These are phyloP conservation scores for Trichopoda pennipes DNA, from an alignment of 2,888 invertebrate genomes.

Conservation along the genomic window DNA sequence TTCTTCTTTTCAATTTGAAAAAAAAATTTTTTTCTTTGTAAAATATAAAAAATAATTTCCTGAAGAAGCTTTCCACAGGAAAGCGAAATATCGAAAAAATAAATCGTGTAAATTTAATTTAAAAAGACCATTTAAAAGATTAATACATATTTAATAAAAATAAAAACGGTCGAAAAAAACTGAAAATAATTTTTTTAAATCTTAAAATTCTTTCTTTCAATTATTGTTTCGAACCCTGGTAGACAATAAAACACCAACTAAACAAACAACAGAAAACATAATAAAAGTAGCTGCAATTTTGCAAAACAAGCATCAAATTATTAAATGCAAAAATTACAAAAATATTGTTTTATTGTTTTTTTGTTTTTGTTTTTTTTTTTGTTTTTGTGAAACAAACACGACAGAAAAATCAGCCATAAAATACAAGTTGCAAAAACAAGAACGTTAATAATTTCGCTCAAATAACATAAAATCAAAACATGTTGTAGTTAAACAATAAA, in stretches of 20 bases:
- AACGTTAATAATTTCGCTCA: constrained; percentile 58
- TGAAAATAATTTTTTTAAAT: too few species aligned
- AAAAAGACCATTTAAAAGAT: too few species aligned
- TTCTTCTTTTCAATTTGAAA: too few species aligned
- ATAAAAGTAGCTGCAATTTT: constrained; percentile 32
- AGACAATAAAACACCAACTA: neutral
- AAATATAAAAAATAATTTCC: too few species aligned
- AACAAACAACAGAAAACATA: neutral
- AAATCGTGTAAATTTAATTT: too few species aligned
- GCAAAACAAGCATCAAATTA: constrained; percentile 56
- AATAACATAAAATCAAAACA: constrained; percentile 53
- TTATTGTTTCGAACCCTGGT: constrained; percentile 19
- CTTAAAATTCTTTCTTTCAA: neutral
- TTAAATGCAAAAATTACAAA: constrained; percentile 60
- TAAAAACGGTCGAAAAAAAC: too few species aligned
- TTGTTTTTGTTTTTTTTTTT: neutral
- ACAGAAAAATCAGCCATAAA: constrained; percentile 28
- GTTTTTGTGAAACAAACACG: constrained; percentile 47
- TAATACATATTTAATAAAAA: too few species aligned
- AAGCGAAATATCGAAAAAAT: too few species aligned
- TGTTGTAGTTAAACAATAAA: constrained; percentile 49
- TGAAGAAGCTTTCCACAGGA: too few species aligned
- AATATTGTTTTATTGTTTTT: constrained; percentile 30
- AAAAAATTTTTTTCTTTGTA: too few species aligned
- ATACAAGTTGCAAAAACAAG: constrained; percentile 42